Conservation (phyloP, 2,113 vertebrate genomes). For the Castor canadensis region DNA sequence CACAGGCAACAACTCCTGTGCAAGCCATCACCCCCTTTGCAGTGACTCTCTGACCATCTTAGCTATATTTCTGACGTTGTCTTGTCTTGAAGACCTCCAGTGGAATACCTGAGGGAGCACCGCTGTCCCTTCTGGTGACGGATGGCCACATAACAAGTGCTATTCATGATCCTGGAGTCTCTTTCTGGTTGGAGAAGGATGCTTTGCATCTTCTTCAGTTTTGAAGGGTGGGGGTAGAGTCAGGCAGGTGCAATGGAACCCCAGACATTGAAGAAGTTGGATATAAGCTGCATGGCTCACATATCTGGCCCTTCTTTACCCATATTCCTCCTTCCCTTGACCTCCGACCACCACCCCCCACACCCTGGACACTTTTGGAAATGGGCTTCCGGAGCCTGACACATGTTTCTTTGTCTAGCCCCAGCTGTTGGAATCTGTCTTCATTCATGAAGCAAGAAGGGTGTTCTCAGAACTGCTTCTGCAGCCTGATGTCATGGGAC, state of each 20-base stretch:
- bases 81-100: background rate
- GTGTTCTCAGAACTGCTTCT: conserved; percentile 72
- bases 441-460: conserved; percentile 77
- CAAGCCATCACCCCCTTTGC: background rate
- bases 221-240: background rate
- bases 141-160: background rate
- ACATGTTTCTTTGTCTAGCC: conserved; percentile 80
- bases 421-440: conserved; percentile 82
- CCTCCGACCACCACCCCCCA: no score
- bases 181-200: background rate
- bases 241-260: background rate
- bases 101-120: background rate
- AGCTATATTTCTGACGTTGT: background rate
- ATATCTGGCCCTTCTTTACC: background rate
- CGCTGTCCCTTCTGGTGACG: background rate
- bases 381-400: conserved; percentile 79
- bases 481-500: conserved; percentile 50
- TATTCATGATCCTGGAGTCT: background rate
- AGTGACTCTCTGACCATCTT: background rate
- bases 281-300: background rate
- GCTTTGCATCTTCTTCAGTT: background rate
- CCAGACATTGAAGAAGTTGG: conserved; percentile 4
- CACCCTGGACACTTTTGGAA: conserved; percentile 64
- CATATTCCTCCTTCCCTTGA: background rate
- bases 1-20: background rate